Conservation (phyloP, 2,113 vertebrate species). For the Rhinopomastus cyanomelas region DNA sequence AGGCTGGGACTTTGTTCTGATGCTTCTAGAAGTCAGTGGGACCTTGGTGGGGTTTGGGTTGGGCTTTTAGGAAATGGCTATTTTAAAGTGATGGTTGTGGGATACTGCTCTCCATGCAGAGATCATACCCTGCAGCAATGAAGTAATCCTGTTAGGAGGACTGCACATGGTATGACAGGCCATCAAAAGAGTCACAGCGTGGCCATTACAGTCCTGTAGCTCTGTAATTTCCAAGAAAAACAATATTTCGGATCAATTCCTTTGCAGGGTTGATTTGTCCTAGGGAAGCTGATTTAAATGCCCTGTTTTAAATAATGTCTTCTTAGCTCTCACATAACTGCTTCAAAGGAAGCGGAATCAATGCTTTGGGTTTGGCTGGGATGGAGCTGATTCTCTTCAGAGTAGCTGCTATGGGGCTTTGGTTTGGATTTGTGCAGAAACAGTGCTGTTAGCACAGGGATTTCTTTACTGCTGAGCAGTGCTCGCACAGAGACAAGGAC, state of each 20-base stretch:
- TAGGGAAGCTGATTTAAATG: not conserved
- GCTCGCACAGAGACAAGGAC: not conserved
- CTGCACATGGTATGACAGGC: not conserved
- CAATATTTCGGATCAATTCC: not conserved
- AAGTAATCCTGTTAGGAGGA: not conserved
- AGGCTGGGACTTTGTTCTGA: not conserved
- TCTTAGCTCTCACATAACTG: not conserved
- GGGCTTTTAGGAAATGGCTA: not conserved
- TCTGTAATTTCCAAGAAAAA: conserved; percentile 3
- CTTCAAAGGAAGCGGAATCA: not conserved
- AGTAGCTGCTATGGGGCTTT: not conserved
- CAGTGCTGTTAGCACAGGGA: not conserved
- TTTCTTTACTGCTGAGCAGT: not conserved
- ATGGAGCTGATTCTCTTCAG: not conserved
- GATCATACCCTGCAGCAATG: not conserved
- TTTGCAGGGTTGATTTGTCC: not conserved
- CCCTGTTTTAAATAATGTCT: not conserved
- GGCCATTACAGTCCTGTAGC: not conserved
- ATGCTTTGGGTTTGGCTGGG: not conserved
- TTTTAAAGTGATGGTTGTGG: not conserved
- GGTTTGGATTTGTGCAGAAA: not conserved
- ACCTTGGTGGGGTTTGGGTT: not conserved
- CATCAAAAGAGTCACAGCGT: not conserved
- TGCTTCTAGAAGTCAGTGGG: not conserved
- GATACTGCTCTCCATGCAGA: not conserved